Percentiles rank a stretch among this genome's conserved stretches.
phyloP scores from a whole-genome alignment of 1,140 invertebrate genomes.

The Sminthurinus signatus region DNA sequence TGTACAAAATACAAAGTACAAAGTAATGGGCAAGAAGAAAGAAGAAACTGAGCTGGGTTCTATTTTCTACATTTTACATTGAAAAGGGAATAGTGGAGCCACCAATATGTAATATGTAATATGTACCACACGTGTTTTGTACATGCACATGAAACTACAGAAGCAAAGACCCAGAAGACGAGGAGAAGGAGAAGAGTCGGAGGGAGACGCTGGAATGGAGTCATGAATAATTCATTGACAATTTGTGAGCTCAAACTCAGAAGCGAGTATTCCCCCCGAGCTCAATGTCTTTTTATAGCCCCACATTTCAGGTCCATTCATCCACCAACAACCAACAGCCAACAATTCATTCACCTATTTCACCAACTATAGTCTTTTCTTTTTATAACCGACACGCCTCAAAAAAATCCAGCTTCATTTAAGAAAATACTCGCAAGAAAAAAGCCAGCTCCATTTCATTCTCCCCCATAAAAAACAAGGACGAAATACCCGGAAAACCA shows the following conservation, averaged over 20 bases:
- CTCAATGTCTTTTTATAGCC: conserved; percentile 37
- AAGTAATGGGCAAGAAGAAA: too few species aligned
- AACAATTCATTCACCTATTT: neutral
- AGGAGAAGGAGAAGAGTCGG: conserved; percentile 7
- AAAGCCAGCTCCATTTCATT: neutral
- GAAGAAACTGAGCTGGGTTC: too few species aligned
- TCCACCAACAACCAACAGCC: neutral
- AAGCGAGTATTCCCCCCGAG: conserved; percentile 38
- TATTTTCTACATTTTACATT: too few species aligned
- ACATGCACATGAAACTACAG: neutral
- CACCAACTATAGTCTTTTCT: conserved; percentile 16
- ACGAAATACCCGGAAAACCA: neutral
- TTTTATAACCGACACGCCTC: conserved; percentile 20
- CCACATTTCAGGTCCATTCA: conserved; percentile 7
- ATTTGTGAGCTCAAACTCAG: conserved; percentile 35
- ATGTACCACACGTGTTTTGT: neutral
- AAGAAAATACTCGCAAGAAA: conserved; percentile 9
- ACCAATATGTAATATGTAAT: neutral
- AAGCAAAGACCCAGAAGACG: too few species aligned
- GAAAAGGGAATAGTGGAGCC: too few species aligned
- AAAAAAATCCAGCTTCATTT: conserved; percentile 15
- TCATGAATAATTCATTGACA: conserved; percentile 39
- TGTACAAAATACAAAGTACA: too few species aligned
- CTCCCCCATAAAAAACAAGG: too few species aligned
- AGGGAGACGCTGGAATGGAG: conserved; percentile 5